Percentiles rank a stretch among this genome's conserved stretches.
Evolutionary conservation across 1,140 invertebrate genomes (phyloP).

Genomic region (Lasioglossum albipes): DNA sequence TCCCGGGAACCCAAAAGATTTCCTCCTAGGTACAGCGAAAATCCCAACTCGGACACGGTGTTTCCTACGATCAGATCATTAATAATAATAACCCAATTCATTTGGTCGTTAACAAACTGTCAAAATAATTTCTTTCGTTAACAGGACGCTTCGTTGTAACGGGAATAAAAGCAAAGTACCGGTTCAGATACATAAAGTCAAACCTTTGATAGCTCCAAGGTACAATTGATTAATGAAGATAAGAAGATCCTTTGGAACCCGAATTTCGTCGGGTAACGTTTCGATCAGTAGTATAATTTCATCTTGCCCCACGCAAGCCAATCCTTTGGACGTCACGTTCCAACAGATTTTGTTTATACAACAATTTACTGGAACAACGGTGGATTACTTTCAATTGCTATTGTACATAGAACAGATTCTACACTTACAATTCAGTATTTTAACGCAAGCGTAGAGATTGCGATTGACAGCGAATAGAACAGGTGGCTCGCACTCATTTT

Average conservation of each 20-base stretch:
- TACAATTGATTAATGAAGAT: conserved; percentile 88
- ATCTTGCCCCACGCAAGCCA: conserved; percentile 92
- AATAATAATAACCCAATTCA: background rate
- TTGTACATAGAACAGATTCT: background rate
- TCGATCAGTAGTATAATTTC: conserved; percentile 92
- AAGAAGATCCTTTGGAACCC: conserved; percentile 89
- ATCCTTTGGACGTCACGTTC: conserved; percentile 89
- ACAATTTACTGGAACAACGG: conserved; percentile 85
- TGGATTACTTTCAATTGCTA: conserved; percentile 14
- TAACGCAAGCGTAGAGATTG: conserved; percentile 89
- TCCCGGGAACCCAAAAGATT: conserved; percentile 89
- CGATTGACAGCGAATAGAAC: conserved; percentile 89
- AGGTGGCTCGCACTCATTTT: conserved; percentile 81
- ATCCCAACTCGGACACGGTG: conserved; percentile 87
- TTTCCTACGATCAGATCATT: conserved; percentile 81
- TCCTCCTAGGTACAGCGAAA: conserved; percentile 82
- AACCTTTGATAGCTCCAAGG: conserved; percentile 88
- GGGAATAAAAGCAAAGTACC: no score
- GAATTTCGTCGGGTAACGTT: conserved; percentile 84
- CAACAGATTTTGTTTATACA: conserved; percentile 90
- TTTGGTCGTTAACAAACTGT: background rate
- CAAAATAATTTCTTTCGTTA: no score
- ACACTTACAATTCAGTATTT: conserved; percentile 88
- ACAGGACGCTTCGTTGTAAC: no score
- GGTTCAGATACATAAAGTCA: conserved; percentile 7